phyloP scores from a whole-genome alignment of 2,888 invertebrate genomes.

The Cheilosia vulpina region DNA sequence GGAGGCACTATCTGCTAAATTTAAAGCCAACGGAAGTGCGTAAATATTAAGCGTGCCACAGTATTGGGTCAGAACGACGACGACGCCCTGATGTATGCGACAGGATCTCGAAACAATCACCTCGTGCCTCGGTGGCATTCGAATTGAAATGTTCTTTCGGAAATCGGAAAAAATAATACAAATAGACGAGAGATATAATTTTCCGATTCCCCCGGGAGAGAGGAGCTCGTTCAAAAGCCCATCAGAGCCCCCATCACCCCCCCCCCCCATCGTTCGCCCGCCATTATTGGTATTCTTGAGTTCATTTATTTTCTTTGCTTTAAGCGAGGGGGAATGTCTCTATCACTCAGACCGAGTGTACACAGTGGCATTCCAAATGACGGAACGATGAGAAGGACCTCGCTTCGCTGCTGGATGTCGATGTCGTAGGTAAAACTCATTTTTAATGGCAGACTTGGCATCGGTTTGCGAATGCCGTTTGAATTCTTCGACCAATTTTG shows the following conservation, averaged over 20 bases:
- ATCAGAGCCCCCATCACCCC: conserved; percentile 22
- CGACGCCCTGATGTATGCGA: conserved; percentile 15
- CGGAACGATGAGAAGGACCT: conserved; percentile 50
- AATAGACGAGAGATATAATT: conserved; percentile 38
- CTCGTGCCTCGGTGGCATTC: not conserved
- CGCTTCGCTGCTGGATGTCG: conserved; percentile 28
- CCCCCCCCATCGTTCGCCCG: not conserved
- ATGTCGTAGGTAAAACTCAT: conserved; percentile 61
- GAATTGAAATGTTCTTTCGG: not conserved
- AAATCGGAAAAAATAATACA: conserved; percentile 38
- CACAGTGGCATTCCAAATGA: conserved; percentile 50
- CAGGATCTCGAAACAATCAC: conserved; percentile 22
- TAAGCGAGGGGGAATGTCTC: conserved; percentile 31
- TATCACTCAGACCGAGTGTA: conserved; percentile 36
- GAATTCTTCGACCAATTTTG: conserved; percentile 27
- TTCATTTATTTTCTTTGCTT: conserved; percentile 46
- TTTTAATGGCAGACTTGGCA: conserved; percentile 63
- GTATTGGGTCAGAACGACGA: conserved; percentile 3
- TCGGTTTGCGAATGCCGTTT: conserved; percentile 23
- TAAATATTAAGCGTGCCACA: conserved; percentile 23
- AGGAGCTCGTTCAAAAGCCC: conserved; percentile 20
- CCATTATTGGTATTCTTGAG: conserved; percentile 24
- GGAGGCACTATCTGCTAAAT: conserved; percentile 41
- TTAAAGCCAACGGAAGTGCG: conserved; percentile 40
- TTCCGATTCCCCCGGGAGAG: conserved; percentile 27